These are phyloP conservation scores for Paramuricea clavata DNA, from an alignment of 92 coral and sea anemone genomes.

Conservation along the genomic window DNA sequence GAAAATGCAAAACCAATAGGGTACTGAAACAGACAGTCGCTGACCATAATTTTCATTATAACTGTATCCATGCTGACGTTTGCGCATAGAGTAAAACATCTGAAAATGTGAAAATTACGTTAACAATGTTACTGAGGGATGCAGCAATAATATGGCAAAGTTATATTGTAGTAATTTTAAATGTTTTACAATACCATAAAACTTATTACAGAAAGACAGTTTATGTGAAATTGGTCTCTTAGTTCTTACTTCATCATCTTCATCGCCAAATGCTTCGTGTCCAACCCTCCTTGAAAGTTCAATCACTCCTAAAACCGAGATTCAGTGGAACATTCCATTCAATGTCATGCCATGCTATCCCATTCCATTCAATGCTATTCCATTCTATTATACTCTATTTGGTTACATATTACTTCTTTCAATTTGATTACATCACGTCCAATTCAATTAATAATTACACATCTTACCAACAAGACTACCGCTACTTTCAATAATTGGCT, in stretches of 20 bases:
- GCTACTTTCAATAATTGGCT: slow-evolving; percentile 95
- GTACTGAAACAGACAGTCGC: too few relatives aligned
- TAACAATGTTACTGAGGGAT: not conserved
- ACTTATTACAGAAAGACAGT: not conserved
- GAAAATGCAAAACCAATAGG: too few relatives aligned
- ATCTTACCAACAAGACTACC: slow-evolving; percentile 90
- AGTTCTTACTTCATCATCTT: slow-evolving; percentile 87
- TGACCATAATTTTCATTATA: slow-evolving; percentile 98
- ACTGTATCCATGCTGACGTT: slow-evolving; percentile 99
- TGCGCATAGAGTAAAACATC: slow-evolving; percentile 98
- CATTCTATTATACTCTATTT: not conserved
- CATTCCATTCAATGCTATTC: not conserved
- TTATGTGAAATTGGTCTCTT: not conserved
- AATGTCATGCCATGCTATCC: not conserved
- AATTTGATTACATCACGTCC: not conserved
- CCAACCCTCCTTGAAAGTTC: slow-evolving; percentile 93
- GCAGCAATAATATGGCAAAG: too few relatives aligned
- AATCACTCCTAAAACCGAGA: slow-evolving; percentile 78
- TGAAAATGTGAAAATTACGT: slow-evolving; percentile 14
- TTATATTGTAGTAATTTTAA: too few relatives aligned
- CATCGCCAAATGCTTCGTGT: slow-evolving; percentile 97
- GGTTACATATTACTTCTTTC: too few relatives aligned
- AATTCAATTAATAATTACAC: not conserved
- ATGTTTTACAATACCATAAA: not conserved
- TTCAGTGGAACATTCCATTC: not conserved